Conservation (phyloP, 2,797 vertebrate species). For the Falco peregrinus region DNA sequence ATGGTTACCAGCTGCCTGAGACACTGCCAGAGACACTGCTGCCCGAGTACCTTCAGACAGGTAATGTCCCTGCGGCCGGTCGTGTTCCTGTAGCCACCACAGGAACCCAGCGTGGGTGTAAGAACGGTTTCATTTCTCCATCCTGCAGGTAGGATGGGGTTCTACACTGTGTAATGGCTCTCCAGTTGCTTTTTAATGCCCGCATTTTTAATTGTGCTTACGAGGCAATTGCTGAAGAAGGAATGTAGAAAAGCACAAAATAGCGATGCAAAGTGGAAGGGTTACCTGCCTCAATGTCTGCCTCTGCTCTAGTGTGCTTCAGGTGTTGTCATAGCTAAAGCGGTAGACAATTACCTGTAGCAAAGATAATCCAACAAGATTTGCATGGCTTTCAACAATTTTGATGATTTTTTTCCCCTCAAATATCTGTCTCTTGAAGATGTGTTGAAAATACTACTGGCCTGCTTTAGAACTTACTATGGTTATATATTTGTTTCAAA, state of each 20-base stretch:
- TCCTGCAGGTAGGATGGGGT: not conserved
- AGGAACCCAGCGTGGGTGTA: fast-evolving
- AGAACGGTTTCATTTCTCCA: not conserved
- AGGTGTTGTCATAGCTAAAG: not conserved
- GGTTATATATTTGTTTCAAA: not conserved
- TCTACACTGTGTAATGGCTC: not conserved
- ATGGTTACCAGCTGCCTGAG: conserved; percentile 91
- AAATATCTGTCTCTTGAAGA: not conserved
- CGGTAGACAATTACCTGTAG: not conserved
- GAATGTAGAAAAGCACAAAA: not conserved
- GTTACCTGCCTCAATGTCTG: not conserved
- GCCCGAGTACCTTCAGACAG: conserved; percentile 78
- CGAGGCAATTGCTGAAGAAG: not conserved
- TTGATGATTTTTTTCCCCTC: not conserved
- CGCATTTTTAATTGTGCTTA: not conserved
- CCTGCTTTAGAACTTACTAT: not conserved
- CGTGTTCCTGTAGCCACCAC: not conserved
- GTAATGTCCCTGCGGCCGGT: not conserved
- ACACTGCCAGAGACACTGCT: conserved; percentile 85
- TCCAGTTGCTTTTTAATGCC: not conserved
- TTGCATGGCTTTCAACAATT: not conserved
- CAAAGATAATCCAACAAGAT: not conserved
- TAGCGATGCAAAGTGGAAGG: not conserved
- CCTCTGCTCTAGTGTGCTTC: not conserved
- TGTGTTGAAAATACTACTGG: not conserved